Evolutionary conservation across 2,888 invertebrate species (phyloP).

Genomic region (Perizoma flavofasciatum): DNA sequence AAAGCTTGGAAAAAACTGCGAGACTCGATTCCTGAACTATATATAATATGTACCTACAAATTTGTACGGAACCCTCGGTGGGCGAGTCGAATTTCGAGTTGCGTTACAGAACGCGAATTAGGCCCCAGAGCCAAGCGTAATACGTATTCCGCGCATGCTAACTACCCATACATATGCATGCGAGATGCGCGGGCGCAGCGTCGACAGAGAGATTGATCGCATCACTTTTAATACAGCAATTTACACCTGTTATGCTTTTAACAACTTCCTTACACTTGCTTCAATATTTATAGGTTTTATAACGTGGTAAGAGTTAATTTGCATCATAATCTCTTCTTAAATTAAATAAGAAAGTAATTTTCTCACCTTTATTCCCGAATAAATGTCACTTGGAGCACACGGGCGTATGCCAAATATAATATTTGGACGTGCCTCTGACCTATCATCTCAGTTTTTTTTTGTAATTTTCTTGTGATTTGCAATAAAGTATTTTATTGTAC

Average conservation of each 20-base stretch:
- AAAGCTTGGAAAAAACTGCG: too few relatives aligned
- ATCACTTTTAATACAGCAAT: constrained; percentile 66
- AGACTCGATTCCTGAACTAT: too few relatives aligned
- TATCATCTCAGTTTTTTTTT: too few relatives aligned
- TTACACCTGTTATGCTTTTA: constrained; percentile 68
- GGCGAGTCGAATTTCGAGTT: too few relatives aligned
- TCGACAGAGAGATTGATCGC: constrained; percentile 62
- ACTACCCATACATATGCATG: constrained; percentile 50
- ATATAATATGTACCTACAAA: too few relatives aligned
- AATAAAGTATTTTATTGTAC: too few relatives aligned
- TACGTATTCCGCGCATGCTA: constrained; percentile 20
- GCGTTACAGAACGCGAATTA: not conserved
- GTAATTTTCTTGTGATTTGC: too few relatives aligned
- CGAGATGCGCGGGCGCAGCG: constrained; percentile 49
- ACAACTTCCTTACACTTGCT: constrained; percentile 58
- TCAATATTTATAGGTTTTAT: constrained; percentile 49
- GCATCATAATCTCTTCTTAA: not conserved
- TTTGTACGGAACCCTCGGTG: too few relatives aligned
- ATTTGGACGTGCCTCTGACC: too few relatives aligned
- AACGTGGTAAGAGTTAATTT: constrained; percentile 27
- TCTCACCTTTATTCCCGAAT: too few relatives aligned
- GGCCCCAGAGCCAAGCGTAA: constrained; percentile 17
- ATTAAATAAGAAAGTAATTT: not conserved
- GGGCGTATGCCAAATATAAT: too few relatives aligned
- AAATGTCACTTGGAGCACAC: too few relatives aligned